Base-by-base conservation (phyloP, 1,140 invertebrate species). In the Drosophila kikkawai region DNA sequence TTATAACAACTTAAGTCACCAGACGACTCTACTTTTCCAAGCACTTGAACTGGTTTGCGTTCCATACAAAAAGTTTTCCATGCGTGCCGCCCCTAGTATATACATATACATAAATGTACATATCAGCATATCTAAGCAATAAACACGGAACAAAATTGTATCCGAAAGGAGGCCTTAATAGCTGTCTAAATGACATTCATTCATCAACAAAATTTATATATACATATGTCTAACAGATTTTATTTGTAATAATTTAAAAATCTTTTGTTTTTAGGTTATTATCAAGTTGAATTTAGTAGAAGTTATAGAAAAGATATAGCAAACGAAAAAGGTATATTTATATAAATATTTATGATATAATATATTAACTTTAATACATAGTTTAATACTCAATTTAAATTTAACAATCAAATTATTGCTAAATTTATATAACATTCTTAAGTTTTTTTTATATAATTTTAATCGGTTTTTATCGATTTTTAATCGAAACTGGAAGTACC, bases 1-100 rank as follows among this genome's bases (percentile, higher is more conserved):
- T 81, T 81, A 81, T 81, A 81, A 81, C 79, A 81, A 81, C 79
- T 81, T 81, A 81, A 81, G 79, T 82, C 79, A 81, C 79, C 74
- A 77, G 79, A 81, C 73, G 79, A 76, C 79, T 81, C 80, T 81
- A 80, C 79, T 79, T 79, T 79, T 79, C 76, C 76, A 60, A 79
- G 76, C 76, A 79, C 76, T 81, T 81, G 79, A 81, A 81, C 79
- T 81, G 78, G 59, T 81, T 81, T 79, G 48, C 73, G 48, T 79
- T 22, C 58, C 60, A 65, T 75, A 80, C 64, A 71, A 76, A 56
- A 77, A 80, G 71, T 81, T 80, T 76, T 80, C 65, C 79, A 80
- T 80, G 79, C 78, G 78, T 80, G 79, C 63, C 53, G 57, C 76
- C 45, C 42, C 45, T 56, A 48, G 13, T 13, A 53, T 7, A 57